A percentile compares a stretch with the other conserved stretches of the same genome.
These are phyloP conservation scores for Gnatocerus cornutus DNA, from an alignment of 2,888 invertebrate genomes.

Conservation along the genomic window DNA sequence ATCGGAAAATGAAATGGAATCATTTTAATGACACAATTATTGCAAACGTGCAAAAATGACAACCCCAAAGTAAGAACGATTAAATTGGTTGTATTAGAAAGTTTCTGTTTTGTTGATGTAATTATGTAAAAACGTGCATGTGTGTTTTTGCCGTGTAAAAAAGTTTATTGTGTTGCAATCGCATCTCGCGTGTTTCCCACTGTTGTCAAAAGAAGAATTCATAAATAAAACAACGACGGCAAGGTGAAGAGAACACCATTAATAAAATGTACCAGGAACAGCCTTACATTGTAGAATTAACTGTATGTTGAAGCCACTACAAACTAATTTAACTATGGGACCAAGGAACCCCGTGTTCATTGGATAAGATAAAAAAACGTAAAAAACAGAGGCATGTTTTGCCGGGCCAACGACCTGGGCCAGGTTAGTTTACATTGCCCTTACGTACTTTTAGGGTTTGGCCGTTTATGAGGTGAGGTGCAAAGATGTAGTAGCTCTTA, in stretches of 20 bases:
- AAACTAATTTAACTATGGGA: constrained; percentile 52
- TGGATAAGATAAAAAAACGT: constrained; percentile 61
- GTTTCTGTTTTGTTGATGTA: too few species aligned
- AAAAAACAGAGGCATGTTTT: constrained; percentile 63
- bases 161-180: too few species aligned
- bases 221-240: constrained; percentile 3
- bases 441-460: constrained; percentile 59
- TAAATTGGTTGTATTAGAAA: too few species aligned
- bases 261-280: constrained; percentile 13
- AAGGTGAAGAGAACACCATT: constrained; percentile 6
- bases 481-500: constrained; percentile 36
- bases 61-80: too few species aligned
- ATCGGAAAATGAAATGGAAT: too few species aligned
- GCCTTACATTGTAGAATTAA: constrained; percentile 29
- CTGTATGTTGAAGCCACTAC: constrained; percentile 15
- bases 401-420: constrained; percentile 64
- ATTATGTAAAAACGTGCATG: too few species aligned
- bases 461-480: constrained; percentile 53
- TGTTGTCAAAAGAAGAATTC: background rate
- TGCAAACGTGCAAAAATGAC: too few species aligned
- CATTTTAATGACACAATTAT: too few species aligned
- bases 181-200: background rate
- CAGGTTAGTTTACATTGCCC: constrained; percentile 62
- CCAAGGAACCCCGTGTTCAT: constrained; percentile 58
- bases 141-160: too few species aligned